A percentile compares a stretch with the other conserved stretches of the same genome.
These are phyloP conservation scores for Lagorchestes hirsutus DNA, from an alignment of 2,797 vertebrate species.

Conservation along the genomic window DNA sequence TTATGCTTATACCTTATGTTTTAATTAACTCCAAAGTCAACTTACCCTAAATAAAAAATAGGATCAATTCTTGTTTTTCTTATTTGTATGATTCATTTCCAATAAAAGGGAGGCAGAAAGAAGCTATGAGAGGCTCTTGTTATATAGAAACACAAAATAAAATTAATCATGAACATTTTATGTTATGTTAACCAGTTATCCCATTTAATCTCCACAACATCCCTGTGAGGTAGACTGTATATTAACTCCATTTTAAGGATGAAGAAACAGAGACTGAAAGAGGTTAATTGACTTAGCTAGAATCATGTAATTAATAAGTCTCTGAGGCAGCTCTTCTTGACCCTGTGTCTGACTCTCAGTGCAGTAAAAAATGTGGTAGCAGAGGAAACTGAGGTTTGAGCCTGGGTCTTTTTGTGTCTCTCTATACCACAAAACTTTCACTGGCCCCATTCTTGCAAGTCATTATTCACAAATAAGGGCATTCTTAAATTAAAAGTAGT, in stretches of 20 bases:
- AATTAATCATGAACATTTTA: not conserved
- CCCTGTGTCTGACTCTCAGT: not conserved
- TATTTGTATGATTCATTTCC: not conserved
- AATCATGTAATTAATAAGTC: not conserved
- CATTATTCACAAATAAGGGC: not conserved
- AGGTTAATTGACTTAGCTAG: not conserved
- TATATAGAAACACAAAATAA: not conserved
- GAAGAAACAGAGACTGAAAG: not conserved
- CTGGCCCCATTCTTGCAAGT: not conserved
- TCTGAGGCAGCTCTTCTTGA: not conserved
- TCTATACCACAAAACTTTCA: not conserved
- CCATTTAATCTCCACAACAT: not conserved
- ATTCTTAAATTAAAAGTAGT: not conserved
- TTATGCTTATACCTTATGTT: not conserved
- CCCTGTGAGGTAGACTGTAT: not conserved
- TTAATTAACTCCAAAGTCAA: not conserved
- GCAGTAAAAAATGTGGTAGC: not conserved
- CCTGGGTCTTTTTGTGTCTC: not conserved
- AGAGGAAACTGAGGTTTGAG: not conserved
- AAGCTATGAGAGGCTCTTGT: not conserved
- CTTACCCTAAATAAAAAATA: not conserved
- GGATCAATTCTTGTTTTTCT: not conserved
- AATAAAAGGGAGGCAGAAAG: not conserved
- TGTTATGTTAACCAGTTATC: not conserved
- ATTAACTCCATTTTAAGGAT: not conserved